Conservation (phyloP, 92 coral and sea anemone species). For the Plumapathes pennacea region DNA sequence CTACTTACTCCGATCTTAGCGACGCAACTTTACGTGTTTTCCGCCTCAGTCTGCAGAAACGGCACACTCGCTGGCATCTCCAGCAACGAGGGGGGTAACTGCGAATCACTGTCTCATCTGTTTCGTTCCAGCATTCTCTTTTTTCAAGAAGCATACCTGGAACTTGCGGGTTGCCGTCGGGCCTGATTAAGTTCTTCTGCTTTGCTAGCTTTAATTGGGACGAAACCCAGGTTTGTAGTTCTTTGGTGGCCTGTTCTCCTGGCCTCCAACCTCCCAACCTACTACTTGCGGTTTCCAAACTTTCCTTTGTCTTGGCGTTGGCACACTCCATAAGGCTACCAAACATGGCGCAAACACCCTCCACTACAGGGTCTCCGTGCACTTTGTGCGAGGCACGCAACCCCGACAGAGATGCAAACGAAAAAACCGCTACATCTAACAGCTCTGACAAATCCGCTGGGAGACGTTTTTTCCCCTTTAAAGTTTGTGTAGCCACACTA, state of each 20-base stretch:
- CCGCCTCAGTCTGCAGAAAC: not conserved
- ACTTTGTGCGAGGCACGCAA: slow-evolving; percentile 3
- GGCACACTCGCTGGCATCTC: slow-evolving; percentile 6
- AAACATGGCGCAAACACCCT: slow-evolving; percentile 22
- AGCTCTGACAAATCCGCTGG: not conserved
- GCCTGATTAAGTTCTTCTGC: slow-evolving; percentile 6
- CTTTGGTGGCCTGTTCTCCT: not conserved
- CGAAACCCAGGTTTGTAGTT: slow-evolving; percentile 5
- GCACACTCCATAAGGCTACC: slow-evolving; percentile 11
- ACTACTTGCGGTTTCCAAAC: not conserved
- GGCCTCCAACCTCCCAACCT: slow-evolving; percentile 20
- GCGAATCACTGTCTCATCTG: slow-evolving; percentile 1
- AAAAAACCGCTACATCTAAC: slow-evolving; percentile 7
- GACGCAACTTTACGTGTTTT: not conserved
- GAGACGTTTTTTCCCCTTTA: not conserved
- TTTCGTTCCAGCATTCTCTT: not conserved
- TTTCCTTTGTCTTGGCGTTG: not conserved
- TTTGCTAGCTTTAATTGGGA: not conserved
- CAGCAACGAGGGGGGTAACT: slow-evolving; percentile 5
- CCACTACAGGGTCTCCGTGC: slow-evolving; percentile 14
- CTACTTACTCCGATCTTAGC: slow-evolving; percentile 12
- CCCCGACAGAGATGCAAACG: slow-evolving; percentile 10
- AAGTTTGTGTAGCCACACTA: too few relatives aligned
- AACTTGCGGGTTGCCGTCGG: not conserved
- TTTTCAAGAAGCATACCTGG: slow-evolving; percentile 11